Base-by-base conservation (phyloP, 2,797 vertebrate species). In the Paratrypauchen microcephalus region DNA sequence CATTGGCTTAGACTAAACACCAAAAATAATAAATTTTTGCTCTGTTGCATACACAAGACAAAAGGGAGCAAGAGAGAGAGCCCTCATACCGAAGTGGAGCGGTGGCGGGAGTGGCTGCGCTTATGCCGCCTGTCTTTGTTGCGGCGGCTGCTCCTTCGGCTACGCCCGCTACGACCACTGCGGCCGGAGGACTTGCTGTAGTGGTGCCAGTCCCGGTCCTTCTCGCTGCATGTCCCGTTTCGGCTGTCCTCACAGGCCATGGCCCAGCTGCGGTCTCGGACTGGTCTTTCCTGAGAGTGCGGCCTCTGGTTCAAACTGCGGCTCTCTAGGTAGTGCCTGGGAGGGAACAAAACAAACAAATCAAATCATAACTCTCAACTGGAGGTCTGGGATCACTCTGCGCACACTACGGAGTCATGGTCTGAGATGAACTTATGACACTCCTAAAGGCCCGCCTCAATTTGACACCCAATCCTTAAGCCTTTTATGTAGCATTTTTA, bases 141-240 rank as follows among this genome's bases (percentile, higher is more conserved):
- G 45, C 83, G 80, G 89, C 74, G 93, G 81, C 93, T 94, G 71
- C 89, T 86, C 36, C 83, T 84, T 19, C 88, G 84, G 84, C 91
- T 94, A 85, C 91, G 95, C 76, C 92, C 90, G 78, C 94, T 93
- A 84, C 86, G 93, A 36, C 92, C 90, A 80, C 94, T 93, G 84
- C 86, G 93, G 32, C 94, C 95, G 4, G 96, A 98, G 36, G 96
- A 97, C 89, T 97, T 97, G 95, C 96, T 97, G 92, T 96, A 97
- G 88, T 98, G 96, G 82, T 94, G 94, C 94, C 93, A 94, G 89
- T 95, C 95, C 66, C 84, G 74, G 74, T 96, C 95, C 86, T 91
- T 91, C 39, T 89, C 91, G 30, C 80, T 87, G 70, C 66, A 88
- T 63, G 75, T 58, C 19, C 21, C 71, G 0, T 84, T 85, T 1